These are phyloP conservation scores for Limnodromus scolopaceus DNA, from an alignment of 2,797 vertebrate genomes.

Conservation along the genomic window DNA sequence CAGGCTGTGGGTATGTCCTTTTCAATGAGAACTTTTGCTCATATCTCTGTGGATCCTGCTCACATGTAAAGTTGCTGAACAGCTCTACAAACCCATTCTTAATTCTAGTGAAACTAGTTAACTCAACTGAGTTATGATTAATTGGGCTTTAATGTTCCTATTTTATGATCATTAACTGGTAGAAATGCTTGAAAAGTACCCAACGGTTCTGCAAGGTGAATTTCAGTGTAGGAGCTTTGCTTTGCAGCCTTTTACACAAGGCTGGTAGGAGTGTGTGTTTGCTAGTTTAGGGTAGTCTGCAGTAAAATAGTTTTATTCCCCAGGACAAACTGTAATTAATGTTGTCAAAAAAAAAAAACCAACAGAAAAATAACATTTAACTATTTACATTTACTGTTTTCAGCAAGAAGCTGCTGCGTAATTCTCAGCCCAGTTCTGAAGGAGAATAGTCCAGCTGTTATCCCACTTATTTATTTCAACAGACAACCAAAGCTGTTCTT, in stretches of 20 bases:
- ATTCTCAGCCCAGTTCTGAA: not conserved
- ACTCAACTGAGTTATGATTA: not conserved
- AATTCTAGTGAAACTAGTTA: not conserved
- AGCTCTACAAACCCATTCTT: not conserved
- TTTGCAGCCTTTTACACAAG: not conserved
- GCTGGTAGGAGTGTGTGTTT: not conserved
- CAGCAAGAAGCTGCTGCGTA: not conserved
- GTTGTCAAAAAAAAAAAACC: not conserved
- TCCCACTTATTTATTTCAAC: not conserved
- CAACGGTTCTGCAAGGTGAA: not conserved
- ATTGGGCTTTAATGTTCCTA: not conserved
- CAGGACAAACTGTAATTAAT: not conserved
- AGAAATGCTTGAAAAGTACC: not conserved
- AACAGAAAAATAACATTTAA: not conserved
- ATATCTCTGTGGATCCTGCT: accelerated
- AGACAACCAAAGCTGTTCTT: not conserved
- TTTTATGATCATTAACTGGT: not conserved
- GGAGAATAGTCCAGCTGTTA: not conserved
- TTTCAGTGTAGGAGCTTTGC: not conserved
- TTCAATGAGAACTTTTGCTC: not conserved
- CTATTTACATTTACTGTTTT: not conserved
- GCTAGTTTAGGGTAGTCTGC: not conserved
- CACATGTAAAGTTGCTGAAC: not conserved
- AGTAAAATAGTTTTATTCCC: not conserved
- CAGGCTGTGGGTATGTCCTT: not conserved